Evolutionary conservation across 2,888 invertebrate genomes (phyloP), one percentile per base, ranked within the genome.

Genomic region (Cephus sareptanus): DNA sequence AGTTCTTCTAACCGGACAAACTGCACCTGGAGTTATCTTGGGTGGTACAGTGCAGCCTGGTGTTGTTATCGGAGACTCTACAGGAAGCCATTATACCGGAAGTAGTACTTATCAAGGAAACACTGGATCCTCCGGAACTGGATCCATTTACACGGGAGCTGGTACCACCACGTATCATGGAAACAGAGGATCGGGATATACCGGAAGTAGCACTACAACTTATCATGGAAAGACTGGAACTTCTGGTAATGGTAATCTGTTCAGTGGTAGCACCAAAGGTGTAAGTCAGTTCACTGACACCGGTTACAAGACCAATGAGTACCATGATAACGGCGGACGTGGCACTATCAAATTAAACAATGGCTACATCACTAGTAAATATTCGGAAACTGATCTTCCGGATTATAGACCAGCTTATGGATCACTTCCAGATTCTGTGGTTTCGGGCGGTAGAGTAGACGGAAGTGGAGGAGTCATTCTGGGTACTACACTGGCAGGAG

Each of bases 391-490:
- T 34, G 90, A 90, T 77, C 78, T 89, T 30, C 86, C 82, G 68
- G 90, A 91, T 76, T 89, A 91, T 76, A 85, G 88, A 76, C 88
- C 89, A 12, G 84, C 86, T 4, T 89, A 88, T 34, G 88, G 88
- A 4, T 82, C 86, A 1, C 79, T 89, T 75, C 88, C 92, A 1
- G 91, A 90, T 76, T 86, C 87, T 11, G 82, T 89, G 11, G 83
- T 90, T 4, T 83, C 89, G 34, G 91, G 89, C n/a, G 87, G 88
- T 34, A 83, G 88, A 75, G 87, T 86, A 34, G 84, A 81, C 56
- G 84, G 79, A 15, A 80, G 81, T 70, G 83, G 83, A n/a, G 87
- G 87, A 35, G 83, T 84, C 40, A 83, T 87, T 33, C 81, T 87
- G 37, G 86, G 85, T 79, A 80, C 82, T 75, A 81, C 31, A 69